These are phyloP conservation scores for Epinephelus lanceolatus DNA, from an alignment of 2,113 vertebrate species.

Conservation along the genomic window DNA sequence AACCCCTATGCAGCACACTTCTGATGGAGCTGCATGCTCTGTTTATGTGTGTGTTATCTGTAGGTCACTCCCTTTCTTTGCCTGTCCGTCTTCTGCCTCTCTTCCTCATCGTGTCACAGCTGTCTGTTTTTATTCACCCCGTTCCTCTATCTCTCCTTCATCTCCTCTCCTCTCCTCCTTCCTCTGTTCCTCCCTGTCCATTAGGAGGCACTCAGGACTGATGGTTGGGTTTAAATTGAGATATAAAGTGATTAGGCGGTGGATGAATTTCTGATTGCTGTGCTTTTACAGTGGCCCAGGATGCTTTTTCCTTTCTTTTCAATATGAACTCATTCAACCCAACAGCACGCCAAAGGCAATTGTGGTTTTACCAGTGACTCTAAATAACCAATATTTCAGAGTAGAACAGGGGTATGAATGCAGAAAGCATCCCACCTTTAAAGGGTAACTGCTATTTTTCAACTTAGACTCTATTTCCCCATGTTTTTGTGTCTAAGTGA, in stretches of 20 bases:
- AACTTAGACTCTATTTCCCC: too few species aligned
- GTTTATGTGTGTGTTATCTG: conserved; percentile 12
- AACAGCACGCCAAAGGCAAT: conserved; percentile 9
- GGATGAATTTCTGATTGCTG: conserved; percentile 68
- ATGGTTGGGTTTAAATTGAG: conserved; percentile 69
- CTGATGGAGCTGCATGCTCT: background rate
- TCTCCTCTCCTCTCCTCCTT: conserved; percentile 45
- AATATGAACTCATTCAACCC: conserved; percentile 32
- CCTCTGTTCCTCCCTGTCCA: conserved; percentile 64
- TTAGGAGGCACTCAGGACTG: conserved; percentile 82
- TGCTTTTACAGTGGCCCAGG: conserved; percentile 48
- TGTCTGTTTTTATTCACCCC: conserved; percentile 30
- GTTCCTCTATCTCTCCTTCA: conserved; percentile 55
- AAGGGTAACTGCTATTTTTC: too few species aligned
- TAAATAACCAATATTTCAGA: conserved; percentile 3
- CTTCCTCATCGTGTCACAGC: conserved; percentile 30
- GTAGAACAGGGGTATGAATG: background rate
- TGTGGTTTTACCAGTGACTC: background rate
- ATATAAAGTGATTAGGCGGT: conserved; percentile 82
- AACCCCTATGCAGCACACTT: background rate
- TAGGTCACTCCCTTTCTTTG: conserved; percentile 27
- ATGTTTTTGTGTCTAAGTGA: too few species aligned
- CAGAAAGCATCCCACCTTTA: background rate
- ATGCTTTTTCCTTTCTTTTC: conserved; percentile 13
- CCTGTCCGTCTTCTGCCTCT: background rate